Evolutionary conservation across 2,888 invertebrate species (phyloP).

Genomic region (Marronus borbonicus): DNA sequence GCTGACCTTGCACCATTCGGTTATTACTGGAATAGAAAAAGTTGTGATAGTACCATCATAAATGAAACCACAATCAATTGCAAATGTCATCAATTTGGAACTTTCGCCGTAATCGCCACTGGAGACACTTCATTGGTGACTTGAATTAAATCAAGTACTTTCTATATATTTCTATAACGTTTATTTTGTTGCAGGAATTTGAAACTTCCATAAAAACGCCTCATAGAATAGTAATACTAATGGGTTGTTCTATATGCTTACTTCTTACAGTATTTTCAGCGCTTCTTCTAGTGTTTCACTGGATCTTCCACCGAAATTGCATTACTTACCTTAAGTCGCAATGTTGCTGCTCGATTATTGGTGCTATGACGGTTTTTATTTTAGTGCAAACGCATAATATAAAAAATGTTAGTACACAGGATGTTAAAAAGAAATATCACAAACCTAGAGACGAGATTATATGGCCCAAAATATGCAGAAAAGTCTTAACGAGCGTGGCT

Average conservation of each 20-base stretch:
- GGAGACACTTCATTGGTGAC: slow-evolving; percentile 71
- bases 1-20: slow-evolving; percentile 71
- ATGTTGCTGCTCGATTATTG: slow-evolving; percentile 79
- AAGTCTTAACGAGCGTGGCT: too few relatives aligned
- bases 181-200: neutral
- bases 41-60: slow-evolving; percentile 72
- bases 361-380: slow-evolving; percentile 77
- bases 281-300: slow-evolving; percentile 70
- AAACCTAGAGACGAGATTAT: too few relatives aligned
- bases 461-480: too few relatives aligned
- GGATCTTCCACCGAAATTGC: slow-evolving; percentile 73
- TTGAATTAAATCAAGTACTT: slow-evolving; percentile 46
- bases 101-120: slow-evolving; percentile 76
- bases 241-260: slow-evolving; percentile 73
- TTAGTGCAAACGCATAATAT: slow-evolving; percentile 71
- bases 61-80: slow-evolving; percentile 73
- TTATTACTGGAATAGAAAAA: slow-evolving; percentile 76
- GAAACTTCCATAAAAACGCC: slow-evolving; percentile 51
- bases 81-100: slow-evolving; percentile 75
- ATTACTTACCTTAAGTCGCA: slow-evolving; percentile 79
- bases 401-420: slow-evolving; percentile 68
- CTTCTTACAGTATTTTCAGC: slow-evolving; percentile 71
- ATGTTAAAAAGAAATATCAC: too few relatives aligned
- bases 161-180: slow-evolving; percentile 1
- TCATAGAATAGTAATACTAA: slow-evolving; percentile 68